These are phyloP conservation scores for Aplocera efformata DNA, from an alignment of 2,888 invertebrate genomes.

Conservation along the genomic window DNA sequence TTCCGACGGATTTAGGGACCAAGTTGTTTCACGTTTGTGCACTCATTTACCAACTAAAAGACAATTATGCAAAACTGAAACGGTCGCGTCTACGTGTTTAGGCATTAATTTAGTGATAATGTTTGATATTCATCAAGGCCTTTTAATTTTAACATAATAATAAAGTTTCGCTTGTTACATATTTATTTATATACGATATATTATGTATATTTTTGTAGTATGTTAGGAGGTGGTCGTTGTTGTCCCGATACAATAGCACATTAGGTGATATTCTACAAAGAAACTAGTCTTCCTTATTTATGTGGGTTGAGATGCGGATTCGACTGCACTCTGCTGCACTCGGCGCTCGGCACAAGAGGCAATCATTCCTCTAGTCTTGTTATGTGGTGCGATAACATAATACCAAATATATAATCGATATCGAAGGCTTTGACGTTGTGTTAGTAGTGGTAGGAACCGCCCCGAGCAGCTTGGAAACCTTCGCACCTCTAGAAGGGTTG, in stretches of 20 bases:
- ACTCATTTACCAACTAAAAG: slow-evolving; percentile 48
- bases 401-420: slow-evolving; percentile 73
- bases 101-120: slow-evolving; percentile 59
- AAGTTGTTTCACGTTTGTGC: slow-evolving; percentile 40
- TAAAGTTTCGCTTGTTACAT: slow-evolving; percentile 71
- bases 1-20: slow-evolving; percentile 56
- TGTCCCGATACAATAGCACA: slow-evolving; percentile 65
- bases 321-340: slow-evolving; percentile 26
- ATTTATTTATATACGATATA: slow-evolving; percentile 55
- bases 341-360: slow-evolving; percentile 65
- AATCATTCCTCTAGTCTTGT: slow-evolving; percentile 79
- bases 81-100: slow-evolving; percentile 36
- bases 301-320: slow-evolving; percentile 40
- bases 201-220: slow-evolving; percentile 65
- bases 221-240: slow-evolving; percentile 52
- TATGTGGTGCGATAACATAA: slow-evolving; percentile 76
- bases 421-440: slow-evolving; percentile 71
- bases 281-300: slow-evolving; percentile 78
- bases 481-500: slow-evolving; percentile 55
- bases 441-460: slow-evolving; percentile 51
- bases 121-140: slow-evolving; percentile 69
- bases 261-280: slow-evolving; percentile 76
- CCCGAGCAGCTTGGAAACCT: slow-evolving; percentile 73
- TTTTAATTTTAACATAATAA: slow-evolving; percentile 72
- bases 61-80: slow-evolving; percentile 53